Conservation (phyloP, 2,888 invertebrate genomes). For the Eupithecia subfuscata region DNA sequence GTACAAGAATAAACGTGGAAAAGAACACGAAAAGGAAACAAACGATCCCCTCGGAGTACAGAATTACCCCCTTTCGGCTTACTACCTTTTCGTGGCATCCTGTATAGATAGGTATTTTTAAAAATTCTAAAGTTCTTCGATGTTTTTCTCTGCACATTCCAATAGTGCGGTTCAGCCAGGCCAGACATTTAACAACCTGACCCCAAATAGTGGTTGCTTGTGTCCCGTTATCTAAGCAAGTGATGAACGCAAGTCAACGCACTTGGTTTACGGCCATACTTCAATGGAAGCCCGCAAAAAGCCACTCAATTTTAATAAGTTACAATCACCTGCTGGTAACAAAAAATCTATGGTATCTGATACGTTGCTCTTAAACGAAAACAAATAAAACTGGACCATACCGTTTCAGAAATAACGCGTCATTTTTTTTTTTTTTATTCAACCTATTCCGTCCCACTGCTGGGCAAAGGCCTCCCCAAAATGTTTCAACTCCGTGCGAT, state of each 20-base stretch:
- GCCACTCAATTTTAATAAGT: slow-evolving; percentile 1
- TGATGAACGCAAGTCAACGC: slow-evolving; percentile 26
- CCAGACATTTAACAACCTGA: slow-evolving; percentile 8
- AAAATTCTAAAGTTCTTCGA: neutral
- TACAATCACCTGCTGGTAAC: slow-evolving; percentile 5
- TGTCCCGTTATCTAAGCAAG: slow-evolving; percentile 19
- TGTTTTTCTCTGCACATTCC: slow-evolving; percentile 1
- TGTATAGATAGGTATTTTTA: neutral
- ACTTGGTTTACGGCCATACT: slow-evolving; percentile 21
- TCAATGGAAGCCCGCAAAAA: slow-evolving; percentile 10
- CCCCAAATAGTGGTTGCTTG: slow-evolving; percentile 1
- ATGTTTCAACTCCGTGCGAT: too few species aligned
- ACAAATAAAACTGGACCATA: neutral
- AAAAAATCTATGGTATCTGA: neutral
- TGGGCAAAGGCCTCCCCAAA: too few species aligned
- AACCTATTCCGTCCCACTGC: too few species aligned
- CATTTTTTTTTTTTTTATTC: too few species aligned
- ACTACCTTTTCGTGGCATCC: too few species aligned
- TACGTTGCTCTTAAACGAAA: slow-evolving; percentile 3
- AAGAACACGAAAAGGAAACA: too few species aligned
- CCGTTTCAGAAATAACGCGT: neutral
- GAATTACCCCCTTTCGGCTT: too few species aligned
- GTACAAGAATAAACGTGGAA: too few species aligned
- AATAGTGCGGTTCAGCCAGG: neutral
- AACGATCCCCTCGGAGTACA: too few species aligned